phyloP scores from a whole-genome alignment of 2,888 invertebrate species.

The Hoplodrina blanda region DNA sequence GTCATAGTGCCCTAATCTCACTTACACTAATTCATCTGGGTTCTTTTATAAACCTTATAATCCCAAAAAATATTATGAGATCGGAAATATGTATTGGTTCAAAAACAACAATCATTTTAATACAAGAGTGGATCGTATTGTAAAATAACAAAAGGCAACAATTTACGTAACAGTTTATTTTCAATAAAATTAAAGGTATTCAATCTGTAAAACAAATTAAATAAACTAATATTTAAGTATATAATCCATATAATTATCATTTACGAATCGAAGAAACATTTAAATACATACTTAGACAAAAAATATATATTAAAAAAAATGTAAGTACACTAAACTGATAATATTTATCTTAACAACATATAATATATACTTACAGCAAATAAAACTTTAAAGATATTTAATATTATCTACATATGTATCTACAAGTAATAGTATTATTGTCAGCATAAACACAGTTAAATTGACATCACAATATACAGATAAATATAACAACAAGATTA shows the following conservation, averaged over 20 bases:
- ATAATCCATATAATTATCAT: background rate
- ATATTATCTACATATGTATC: background rate
- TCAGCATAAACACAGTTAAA: slow-evolving; percentile 27
- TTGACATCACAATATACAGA: slow-evolving; percentile 29
- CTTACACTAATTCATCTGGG: too few relatives aligned
- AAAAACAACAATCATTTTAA: too few relatives aligned
- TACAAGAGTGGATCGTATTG: too few relatives aligned
- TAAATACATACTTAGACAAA: background rate
- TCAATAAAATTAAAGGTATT: slow-evolving; percentile 1
- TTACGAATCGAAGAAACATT: background rate
- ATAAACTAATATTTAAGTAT: background rate
- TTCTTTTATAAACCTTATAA: too few relatives aligned
- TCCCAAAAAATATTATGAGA: too few relatives aligned
- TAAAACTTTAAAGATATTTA: too few relatives aligned
- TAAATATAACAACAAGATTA: background rate
- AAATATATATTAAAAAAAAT: background rate
- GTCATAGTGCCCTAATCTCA: too few relatives aligned
- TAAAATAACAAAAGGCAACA: slow-evolving; percentile 18
- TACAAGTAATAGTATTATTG: slow-evolving; percentile 35
- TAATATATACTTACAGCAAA: background rate
- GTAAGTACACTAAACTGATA: background rate
- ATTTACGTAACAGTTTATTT: slow-evolving; percentile 34
- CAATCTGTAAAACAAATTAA: background rate
- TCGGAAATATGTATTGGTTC: too few relatives aligned
- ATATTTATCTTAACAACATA: background rate